A percentile compares a stretch with the other conserved stretches of the same genome.
Conservation (phyloP, 2,113 vertebrate genomes). For the Vireo altiloquus region DNA sequence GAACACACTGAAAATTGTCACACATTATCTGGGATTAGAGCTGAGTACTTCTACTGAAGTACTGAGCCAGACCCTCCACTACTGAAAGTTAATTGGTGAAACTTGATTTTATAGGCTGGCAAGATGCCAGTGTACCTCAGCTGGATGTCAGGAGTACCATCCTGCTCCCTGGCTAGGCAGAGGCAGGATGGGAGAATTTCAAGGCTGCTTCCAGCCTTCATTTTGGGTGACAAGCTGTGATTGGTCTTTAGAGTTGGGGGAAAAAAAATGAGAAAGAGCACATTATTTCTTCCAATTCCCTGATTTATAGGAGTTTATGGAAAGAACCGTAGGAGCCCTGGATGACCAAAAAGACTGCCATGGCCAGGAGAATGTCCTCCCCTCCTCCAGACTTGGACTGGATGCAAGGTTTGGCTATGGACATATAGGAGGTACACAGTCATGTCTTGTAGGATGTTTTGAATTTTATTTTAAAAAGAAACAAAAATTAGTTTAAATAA, state of each 20-base stretch:
- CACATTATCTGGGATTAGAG: not conserved
- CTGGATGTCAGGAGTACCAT: not conserved
- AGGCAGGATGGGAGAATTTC: not conserved
- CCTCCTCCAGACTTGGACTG: not conserved
- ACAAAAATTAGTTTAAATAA: not conserved
- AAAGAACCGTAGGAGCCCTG: not conserved
- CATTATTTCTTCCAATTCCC: not conserved
- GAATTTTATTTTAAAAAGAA: not conserved
- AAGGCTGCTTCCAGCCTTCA: not conserved
- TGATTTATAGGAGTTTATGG: not conserved
- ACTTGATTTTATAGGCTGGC: constrained; percentile 9
- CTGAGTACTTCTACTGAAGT: not conserved
- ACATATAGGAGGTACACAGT: not conserved
- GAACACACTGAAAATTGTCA: not conserved
- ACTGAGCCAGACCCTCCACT: not conserved
- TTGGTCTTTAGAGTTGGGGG: not conserved
- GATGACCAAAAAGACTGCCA: not conserved
- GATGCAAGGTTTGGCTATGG: not conserved
- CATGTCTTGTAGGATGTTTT: not conserved
- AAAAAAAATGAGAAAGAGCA: not conserved
- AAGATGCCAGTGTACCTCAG: not conserved
- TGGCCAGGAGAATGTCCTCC: not conserved
- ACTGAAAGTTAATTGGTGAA: constrained; percentile 10
- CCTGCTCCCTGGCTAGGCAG: not conserved
- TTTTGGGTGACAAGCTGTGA: not conserved